Evolutionary conservation across 2,888 invertebrate species (phyloP).

Genomic region (Scaptomyza tumidula): DNA sequence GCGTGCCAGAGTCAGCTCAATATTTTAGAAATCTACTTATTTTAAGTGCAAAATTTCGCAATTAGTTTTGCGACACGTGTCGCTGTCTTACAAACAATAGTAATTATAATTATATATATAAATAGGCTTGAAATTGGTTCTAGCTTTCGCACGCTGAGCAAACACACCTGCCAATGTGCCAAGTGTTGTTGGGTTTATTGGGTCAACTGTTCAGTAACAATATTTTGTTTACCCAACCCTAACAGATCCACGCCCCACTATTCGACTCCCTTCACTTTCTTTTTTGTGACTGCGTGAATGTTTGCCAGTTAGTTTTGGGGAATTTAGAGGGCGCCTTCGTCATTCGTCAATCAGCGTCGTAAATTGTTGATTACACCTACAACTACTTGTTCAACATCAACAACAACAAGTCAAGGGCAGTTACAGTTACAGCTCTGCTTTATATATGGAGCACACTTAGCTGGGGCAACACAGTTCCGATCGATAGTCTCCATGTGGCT

Average conservation of each 20-base stretch:
- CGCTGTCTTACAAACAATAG: constrained; percentile 12
- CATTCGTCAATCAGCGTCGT: constrained; percentile 77
- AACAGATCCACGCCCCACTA: not conserved
- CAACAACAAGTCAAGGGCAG: constrained; percentile 66
- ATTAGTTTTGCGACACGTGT: constrained; percentile 35
- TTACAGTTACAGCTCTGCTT: constrained; percentile 40
- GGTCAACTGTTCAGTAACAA: constrained; percentile 9
- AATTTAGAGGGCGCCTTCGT: constrained; percentile 31
- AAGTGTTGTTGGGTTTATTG: not conserved
- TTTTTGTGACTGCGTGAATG: constrained; percentile 44
- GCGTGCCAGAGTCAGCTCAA: constrained; percentile 49
- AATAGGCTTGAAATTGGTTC: constrained; percentile 2
- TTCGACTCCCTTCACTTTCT: not conserved
- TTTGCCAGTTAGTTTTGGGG: constrained; percentile 30
- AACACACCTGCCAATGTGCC: constrained; percentile 5
- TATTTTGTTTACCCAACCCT: not conserved
- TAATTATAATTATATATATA: constrained; percentile 30
- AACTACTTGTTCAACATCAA: constrained; percentile 41
- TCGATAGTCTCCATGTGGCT: constrained; percentile 61
- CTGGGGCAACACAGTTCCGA: constrained; percentile 31
- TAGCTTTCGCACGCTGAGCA: not conserved
- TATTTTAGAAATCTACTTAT: not conserved
- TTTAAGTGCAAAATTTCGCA: constrained; percentile 19
- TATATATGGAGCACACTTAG: constrained; percentile 60
- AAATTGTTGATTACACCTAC: constrained; percentile 80